Evolutionary conservation across 1,140 invertebrate genomes (phyloP).

Genomic region (Myzus persicae): DNA sequence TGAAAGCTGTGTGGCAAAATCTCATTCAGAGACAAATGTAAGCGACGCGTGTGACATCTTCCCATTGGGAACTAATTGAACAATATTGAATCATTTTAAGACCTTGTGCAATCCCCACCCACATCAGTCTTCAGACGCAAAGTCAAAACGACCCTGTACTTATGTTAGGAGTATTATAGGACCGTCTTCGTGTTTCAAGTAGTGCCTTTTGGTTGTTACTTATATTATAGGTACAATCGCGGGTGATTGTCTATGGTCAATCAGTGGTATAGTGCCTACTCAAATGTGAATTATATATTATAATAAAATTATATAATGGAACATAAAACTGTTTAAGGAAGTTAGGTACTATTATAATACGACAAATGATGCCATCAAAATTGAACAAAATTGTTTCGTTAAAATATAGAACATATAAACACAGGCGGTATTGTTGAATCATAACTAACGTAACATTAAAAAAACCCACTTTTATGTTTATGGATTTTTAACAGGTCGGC

Average conservation of each 20-base stretch:
- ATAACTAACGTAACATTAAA: neutral
- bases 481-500: neutral
- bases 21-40: constrained; percentile 87
- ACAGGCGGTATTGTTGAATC: neutral
- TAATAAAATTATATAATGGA: neutral
- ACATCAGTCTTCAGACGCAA: neutral
- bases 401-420: neutral
- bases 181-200: neutral
- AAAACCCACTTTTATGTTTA: neutral
- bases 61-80: neutral
- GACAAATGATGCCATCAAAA: neutral
- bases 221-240: neutral
- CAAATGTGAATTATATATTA: too few species aligned
- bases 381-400: neutral
- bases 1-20: constrained; percentile 89
- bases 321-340: neutral
- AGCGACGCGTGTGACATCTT: constrained; percentile 64
- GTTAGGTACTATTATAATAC: neutral
- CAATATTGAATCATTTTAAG: neutral
- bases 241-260: neutral
- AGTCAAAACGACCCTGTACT: neutral
- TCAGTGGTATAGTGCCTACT: neutral
- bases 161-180: neutral
- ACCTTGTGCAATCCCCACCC: too few species aligned
- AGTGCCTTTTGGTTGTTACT: neutral